Percentiles rank a stretch among this genome's conserved stretches.
Conservation (phyloP, 2,888 invertebrate species). For the Eupelmus urozonus region DNA sequence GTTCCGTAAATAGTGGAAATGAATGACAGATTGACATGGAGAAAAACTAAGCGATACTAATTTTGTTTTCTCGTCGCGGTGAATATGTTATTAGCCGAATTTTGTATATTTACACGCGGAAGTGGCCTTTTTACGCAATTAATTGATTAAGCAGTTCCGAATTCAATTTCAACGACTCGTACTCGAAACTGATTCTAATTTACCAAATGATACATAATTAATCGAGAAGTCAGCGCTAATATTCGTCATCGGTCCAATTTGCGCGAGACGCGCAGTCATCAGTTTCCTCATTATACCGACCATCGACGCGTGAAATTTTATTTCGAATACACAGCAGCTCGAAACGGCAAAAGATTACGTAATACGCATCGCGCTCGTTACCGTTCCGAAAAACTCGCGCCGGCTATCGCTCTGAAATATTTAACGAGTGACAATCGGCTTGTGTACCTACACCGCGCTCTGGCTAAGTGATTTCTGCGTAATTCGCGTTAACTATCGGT, state of each 20-base stretch:
- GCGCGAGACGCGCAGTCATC: too few relatives aligned
- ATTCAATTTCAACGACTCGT: too few relatives aligned
- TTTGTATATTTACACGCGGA: too few relatives aligned
- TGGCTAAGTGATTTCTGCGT: conserved; percentile 35
- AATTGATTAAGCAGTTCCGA: too few relatives aligned
- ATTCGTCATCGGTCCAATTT: not conserved
- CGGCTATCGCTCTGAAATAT: conserved; percentile 13
- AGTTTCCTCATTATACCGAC: not conserved
- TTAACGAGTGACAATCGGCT: conserved; percentile 42
- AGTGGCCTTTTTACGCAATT: too few relatives aligned
- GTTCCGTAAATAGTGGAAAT: too few relatives aligned
- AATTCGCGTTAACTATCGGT: conserved; percentile 52
- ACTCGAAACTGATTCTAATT: not conserved
- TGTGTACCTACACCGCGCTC: not conserved
- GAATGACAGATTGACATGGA: too few relatives aligned
- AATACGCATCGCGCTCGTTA: not conserved
- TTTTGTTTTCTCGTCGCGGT: too few relatives aligned
- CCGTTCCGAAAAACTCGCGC: not conserved
- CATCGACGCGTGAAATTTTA: conserved; percentile 18
- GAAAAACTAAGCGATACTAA: too few relatives aligned
- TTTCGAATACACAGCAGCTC: not conserved
- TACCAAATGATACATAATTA: not conserved
- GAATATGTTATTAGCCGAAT: too few relatives aligned
- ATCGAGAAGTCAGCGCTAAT: not conserved
- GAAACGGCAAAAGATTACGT: conserved; percentile 8